phyloP scores from a whole-genome alignment of 1,140 invertebrate genomes.

The Cotesia typhae region DNA sequence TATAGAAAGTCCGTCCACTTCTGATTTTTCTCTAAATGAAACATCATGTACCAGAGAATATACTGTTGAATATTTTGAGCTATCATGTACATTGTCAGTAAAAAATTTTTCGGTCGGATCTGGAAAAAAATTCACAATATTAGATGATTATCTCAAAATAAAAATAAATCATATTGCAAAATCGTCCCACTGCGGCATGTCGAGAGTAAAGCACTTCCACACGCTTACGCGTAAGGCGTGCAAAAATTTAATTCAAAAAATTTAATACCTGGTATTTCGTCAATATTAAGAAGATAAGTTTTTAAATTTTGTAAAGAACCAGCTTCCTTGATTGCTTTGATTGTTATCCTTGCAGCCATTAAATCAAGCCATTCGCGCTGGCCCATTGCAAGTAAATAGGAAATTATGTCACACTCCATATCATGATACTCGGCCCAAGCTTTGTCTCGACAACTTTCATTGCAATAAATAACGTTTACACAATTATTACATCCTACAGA shows the following conservation, averaged over 20 bases:
- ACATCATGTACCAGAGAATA: too few species aligned
- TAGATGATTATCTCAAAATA: too few species aligned
- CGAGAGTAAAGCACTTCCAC: neutral
- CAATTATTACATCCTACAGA: constrained; percentile 72
- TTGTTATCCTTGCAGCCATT: constrained; percentile 71
- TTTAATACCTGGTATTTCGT: constrained; percentile 51
- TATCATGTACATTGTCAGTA: too few species aligned
- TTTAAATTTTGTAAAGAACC: constrained; percentile 61
- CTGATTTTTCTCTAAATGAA: too few species aligned
- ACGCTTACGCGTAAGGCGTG: too few species aligned
- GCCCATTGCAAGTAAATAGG: constrained; percentile 67
- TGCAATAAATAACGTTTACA: constrained; percentile 75
- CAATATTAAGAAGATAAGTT: constrained; percentile 59
- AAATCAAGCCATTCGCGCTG: constrained; percentile 71
- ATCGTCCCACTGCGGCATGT: too few species aligned
- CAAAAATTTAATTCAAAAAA: neutral
- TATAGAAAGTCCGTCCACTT: too few species aligned
- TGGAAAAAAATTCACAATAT: neutral
- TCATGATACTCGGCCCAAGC: constrained; percentile 74
- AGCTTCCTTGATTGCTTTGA: constrained; percentile 68
- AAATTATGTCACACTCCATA: constrained; percentile 74
- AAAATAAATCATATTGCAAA: too few species aligned
- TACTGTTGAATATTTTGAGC: too few species aligned
- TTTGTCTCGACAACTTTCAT: constrained; percentile 69
- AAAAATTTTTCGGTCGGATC: too few species aligned